A percentile compares a stretch with the other conserved stretches of the same genome.
These are phyloP conservation scores for Xenopus laevis DNA, from an alignment of 2,113 vertebrate species.

Conservation along the genomic window DNA sequence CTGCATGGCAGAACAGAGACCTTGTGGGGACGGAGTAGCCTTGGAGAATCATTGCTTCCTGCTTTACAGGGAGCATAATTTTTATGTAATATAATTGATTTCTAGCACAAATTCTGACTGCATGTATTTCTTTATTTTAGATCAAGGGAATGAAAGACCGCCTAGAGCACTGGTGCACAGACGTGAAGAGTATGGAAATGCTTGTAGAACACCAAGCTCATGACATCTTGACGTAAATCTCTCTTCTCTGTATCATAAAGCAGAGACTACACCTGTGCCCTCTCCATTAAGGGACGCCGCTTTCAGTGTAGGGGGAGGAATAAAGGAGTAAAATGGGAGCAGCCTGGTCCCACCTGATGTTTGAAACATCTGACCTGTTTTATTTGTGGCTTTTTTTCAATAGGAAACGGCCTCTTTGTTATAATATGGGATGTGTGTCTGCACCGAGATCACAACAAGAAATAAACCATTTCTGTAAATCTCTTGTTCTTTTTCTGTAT, in stretches of 20 bases:
- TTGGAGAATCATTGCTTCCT: too few relatives aligned
- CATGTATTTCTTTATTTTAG: constrained; percentile 55
- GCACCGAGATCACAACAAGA: constrained; percentile 14
- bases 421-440: constrained; percentile 19
- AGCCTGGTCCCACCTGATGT: neutral
- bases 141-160: constrained; percentile 97
- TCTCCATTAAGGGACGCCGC: neutral
- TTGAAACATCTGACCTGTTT: constrained; percentile 3
- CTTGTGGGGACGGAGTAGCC: too few relatives aligned
- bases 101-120: too few relatives aligned
- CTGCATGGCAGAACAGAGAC: too few relatives aligned
- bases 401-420: constrained; percentile 15
- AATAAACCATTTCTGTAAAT: constrained; percentile 30
- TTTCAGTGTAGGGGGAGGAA: neutral
- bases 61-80: too few relatives aligned
- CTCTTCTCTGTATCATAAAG: neutral
- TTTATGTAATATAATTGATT: neutral
- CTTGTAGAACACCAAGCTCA: constrained; percentile 96
- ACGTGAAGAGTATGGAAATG: constrained; percentile 95
- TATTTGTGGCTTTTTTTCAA: neutral
- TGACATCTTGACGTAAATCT: constrained; percentile 86
- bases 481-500: neutral
- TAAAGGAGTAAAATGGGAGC: constrained; percentile 17
- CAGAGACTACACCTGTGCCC: neutral
- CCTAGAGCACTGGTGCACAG: constrained; percentile 90